Base-by-base conservation (phyloP, 30 jellyfish, hydroid and myxozoan species). In the Turritopsis rubra region DNA sequence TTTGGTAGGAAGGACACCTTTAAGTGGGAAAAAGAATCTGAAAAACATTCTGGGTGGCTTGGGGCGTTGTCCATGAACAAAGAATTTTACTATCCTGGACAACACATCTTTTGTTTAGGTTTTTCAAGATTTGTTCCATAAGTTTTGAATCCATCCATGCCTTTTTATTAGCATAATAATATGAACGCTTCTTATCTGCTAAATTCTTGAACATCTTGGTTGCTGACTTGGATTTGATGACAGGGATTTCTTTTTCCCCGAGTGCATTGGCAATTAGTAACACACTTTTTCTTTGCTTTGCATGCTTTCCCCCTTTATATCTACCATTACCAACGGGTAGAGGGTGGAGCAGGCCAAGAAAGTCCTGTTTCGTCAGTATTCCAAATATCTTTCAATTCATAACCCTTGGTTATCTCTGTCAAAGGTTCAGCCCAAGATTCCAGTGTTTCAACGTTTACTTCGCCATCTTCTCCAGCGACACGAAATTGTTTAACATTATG, bases 401-500 rank as follows among this genome's bases (percentile, higher is more conserved):
- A 54, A 54, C 72, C 72, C 21, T 54, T 54, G 18, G 21, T 21
- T 54, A 54, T 54, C 72, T n/a, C n/a, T n/a, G n/a, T n/a, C n/a
- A n/a, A n/a, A n/a, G n/a, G n/a, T n/a, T 85, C 89, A 24, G 82
- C 23, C 92, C 91, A 85, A 17, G 70, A 18, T 71, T 27, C 91
- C 70, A 76, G 73, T 21, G 18, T 20, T 79, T 85, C 90, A n/a
- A 23, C 75, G 26, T 18, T 82, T 20, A 82, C 89, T 28, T 79
- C 92, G 20, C 90, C 90, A n/a, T 28, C 68, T 82, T 75, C 92
- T 28, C 90, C 92, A 53, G 90, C 83, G 65, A 73, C 89, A 23
- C 28, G 31, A 82, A 82, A 82, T 81, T 82, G 89, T 25, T 54
- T 31, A 81, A 81, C 60, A 30, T 60, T n/a, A n/a, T n/a, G n/a